Conservation (phyloP, 1,140 invertebrate species). For the Drosophila jambulina region DNA sequence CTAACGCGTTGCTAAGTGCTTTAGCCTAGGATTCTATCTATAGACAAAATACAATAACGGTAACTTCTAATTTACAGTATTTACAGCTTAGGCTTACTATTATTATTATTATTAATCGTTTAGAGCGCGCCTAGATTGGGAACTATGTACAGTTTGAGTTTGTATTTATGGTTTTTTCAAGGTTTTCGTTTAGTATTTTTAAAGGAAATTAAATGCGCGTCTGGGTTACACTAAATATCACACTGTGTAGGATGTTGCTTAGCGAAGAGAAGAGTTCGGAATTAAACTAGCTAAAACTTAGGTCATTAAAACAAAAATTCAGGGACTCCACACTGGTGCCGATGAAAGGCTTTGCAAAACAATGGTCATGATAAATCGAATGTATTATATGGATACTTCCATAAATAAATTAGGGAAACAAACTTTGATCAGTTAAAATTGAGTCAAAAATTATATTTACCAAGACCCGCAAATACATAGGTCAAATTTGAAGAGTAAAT, state of each 20-base stretch:
- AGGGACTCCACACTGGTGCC: constrained; percentile 3
- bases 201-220: constrained; percentile 54
- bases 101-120: constrained; percentile 17
- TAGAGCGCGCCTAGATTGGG: constrained; percentile 37
- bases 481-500: too few relatives aligned
- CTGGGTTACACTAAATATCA: constrained; percentile 84
- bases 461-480: neutral
- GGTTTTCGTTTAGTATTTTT: neutral
- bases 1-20: constrained; percentile 37
- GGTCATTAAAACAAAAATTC: constrained; percentile 1
- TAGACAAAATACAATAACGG: constrained; percentile 80
- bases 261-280: constrained; percentile 62
- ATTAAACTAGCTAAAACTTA: constrained; percentile 65
- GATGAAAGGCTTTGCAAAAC: neutral
- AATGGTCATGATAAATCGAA: neutral
- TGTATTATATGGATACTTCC: too few relatives aligned
- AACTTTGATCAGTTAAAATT: neutral
- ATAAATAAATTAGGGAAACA: neutral
- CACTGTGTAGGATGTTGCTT: constrained; percentile 85
- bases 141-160: constrained; percentile 65
- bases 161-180: neutral
- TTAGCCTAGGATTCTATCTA: constrained; percentile 26
- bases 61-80: constrained; percentile 79
- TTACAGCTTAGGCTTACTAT: constrained; percentile 58
- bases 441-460: neutral